Evolutionary conservation across 64 coral and sea anemone genomes (phyloP).

Genomic region (Platygyra sinensis): DNA sequence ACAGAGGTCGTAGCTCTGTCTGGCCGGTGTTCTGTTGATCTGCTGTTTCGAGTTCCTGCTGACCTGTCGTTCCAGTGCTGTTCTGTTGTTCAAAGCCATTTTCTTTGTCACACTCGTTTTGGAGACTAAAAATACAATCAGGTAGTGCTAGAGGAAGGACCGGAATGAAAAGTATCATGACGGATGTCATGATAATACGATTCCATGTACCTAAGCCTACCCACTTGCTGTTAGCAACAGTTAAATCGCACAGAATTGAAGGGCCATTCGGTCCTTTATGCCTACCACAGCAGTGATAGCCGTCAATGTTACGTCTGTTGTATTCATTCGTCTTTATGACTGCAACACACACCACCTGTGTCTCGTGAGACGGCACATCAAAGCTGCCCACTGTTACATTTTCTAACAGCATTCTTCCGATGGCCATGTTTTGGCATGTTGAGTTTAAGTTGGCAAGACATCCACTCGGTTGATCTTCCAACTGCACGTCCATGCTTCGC

Average conservation of each 20-base stretch:
- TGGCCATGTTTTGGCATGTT: neutral
- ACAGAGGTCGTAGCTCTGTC: too few relatives aligned
- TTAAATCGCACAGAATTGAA: neutral
- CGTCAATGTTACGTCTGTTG: too few relatives aligned
- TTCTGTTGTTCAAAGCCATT: neutral
- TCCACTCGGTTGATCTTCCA: neutral
- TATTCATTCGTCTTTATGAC: neutral
- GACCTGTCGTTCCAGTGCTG: too few relatives aligned
- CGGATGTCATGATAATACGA: too few relatives aligned
- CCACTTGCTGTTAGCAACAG: neutral
- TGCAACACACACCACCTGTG: neutral
- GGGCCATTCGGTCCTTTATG: neutral
- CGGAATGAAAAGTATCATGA: neutral
- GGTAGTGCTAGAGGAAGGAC: neutral
- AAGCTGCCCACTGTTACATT: neutral
- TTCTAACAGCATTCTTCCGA: neutral
- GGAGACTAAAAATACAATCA: neutral
- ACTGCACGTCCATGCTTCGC: neutral
- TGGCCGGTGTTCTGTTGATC: too few relatives aligned
- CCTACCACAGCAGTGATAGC: neutral
- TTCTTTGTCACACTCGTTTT: neutral
- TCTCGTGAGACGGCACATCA: too few relatives aligned
- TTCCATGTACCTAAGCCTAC: neutral
- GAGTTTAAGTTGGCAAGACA: neutral
- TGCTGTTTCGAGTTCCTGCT: too few relatives aligned